Evolutionary conservation across 2,888 invertebrate genomes (phyloP).

Genomic region (Ichneumoninae sp.): DNA sequence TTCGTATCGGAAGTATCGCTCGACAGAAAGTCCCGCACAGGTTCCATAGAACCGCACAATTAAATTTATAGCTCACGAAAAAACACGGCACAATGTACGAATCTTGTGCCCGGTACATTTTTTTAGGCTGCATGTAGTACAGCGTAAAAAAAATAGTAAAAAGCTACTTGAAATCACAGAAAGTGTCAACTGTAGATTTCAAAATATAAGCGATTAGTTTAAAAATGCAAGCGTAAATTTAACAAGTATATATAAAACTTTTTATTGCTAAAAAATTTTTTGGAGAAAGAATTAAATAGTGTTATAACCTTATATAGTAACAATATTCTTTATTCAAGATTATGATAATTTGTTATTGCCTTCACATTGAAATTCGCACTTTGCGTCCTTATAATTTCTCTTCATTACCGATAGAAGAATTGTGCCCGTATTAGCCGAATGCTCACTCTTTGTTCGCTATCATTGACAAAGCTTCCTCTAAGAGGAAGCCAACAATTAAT

Average conservation of each 20-base stretch:
- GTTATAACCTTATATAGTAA: no score
- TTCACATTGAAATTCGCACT: no score
- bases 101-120: background rate
- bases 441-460: no score
- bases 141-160: background rate
- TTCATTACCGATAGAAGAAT: no score
- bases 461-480: no score
- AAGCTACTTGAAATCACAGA: background rate
- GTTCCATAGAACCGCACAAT: constrained; percentile 36
- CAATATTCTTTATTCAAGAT: no score
- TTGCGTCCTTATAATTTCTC: no score
- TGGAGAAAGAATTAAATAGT: background rate
- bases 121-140: background rate
- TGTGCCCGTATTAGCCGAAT: no score
- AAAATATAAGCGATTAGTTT: background rate
- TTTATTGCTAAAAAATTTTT: background rate
- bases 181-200: background rate
- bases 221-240: background rate
- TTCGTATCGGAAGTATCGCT: constrained; percentile 50
- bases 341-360: no score
- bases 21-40: constrained; percentile 38
- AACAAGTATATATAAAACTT: background rate
- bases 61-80: constrained; percentile 19
- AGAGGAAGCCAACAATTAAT: no score
- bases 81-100: background rate